Base-by-base conservation (phyloP, 1,140 invertebrate species). In the Aphaenogaster rudis region DNA sequence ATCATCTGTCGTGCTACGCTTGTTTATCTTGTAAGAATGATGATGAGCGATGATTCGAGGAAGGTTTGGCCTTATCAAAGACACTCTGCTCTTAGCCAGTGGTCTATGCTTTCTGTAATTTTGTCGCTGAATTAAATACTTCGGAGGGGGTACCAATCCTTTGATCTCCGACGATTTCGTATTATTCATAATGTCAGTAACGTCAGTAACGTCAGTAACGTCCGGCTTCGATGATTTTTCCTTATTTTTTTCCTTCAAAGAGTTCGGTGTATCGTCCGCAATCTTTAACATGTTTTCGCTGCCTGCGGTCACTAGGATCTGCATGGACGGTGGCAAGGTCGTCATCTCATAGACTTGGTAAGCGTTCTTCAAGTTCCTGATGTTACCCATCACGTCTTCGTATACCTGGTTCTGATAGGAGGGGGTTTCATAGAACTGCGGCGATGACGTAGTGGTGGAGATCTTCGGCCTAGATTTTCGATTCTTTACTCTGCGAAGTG, bases 351-450 rank as follows among this genome's bases (percentile, higher is more conserved):
- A 28, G 7, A 87, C 78, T 2, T 90, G 71, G 33, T 90, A 90
- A 21, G 79, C 45, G 17, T 77, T 88, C 9, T 86, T 89, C 74
- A 90, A 8, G 36, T 90, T 90, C 17, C 78, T 93, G 7, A 95
- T 95, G 2, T 91, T 95, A 1, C 93, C 94, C 95, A 95, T 95
- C 0, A 95, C 94, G 69, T 95, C 95, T 45, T 95, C 93, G 76
- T 95, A 95, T 7, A 95, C 94, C 36, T 95, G 91, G 28, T 59
- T 88, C 15, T 94, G 89, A 76, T 94, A 94, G 3, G 91, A 89
- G 0, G 69, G 66, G 2, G 54, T 72, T n/a, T 84, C 69, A 28
- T 74, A 76, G 0, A 57, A 21, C 48, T 69, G 67, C 4, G 64
- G 59, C 13, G 71, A 21, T 0, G 81, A 45, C 6, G 87, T 86